A percentile compares a stretch with the other conserved stretches of the same genome.
phyloP scores from a whole-genome alignment of 2,888 invertebrate species.

The Plemyria rubiginata region DNA sequence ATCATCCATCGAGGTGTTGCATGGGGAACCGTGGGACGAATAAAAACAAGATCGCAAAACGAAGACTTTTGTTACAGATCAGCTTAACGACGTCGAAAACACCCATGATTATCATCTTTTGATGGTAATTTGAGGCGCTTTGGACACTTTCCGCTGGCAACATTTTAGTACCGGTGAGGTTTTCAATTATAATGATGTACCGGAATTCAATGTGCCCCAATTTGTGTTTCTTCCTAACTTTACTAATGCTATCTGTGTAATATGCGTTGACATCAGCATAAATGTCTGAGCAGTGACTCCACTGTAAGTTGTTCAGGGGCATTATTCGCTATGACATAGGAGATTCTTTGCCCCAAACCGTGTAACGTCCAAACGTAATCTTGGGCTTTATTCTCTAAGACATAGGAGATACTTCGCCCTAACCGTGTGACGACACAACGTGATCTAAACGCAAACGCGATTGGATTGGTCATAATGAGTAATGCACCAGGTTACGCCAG shows the following conservation, averaged over 20 bases:
- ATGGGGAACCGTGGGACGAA: slow-evolving; percentile 68
- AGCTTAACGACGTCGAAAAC: slow-evolving; percentile 85
- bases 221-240: slow-evolving; percentile 58
- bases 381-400: too few species aligned
- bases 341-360: too few species aligned
- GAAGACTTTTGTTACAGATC: slow-evolving; percentile 84
- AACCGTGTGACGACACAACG: too few species aligned
- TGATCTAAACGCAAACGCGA: too few species aligned
- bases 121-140: slow-evolving; percentile 83
- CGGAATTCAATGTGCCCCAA: slow-evolving; percentile 69
- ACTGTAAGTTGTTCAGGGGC: slow-evolving; percentile 1
- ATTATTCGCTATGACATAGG: too few species aligned
- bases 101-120: slow-evolving; percentile 85
- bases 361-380: too few species aligned
- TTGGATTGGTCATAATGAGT: too few species aligned
- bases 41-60: slow-evolving; percentile 79
- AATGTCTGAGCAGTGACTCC: slow-evolving; percentile 1
- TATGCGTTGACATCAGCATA: slow-evolving; percentile 22
- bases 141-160: slow-evolving; percentile 79
- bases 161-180: slow-evolving; percentile 78
- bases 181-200: slow-evolving; percentile 70
- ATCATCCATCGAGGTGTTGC: slow-evolving; percentile 62
- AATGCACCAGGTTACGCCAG: too few species aligned
- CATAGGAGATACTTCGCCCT: too few species aligned
- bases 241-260: slow-evolving; percentile 44